Base-by-base conservation (phyloP, 2,888 invertebrate species). In the Macaria notata region DNA sequence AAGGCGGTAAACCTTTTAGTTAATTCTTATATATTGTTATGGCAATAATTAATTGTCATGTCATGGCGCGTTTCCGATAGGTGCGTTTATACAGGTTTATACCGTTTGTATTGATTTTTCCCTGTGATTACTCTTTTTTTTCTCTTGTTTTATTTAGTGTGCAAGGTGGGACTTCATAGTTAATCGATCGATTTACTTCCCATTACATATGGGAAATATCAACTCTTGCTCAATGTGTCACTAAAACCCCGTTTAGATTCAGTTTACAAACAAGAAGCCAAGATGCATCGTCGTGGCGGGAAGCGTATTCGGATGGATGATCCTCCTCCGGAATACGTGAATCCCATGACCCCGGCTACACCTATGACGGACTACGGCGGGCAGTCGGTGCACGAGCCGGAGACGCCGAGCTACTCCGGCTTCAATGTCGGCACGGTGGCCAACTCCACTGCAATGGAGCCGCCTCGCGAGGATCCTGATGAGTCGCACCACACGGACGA, bases 261-360 rank as follows among this genome's bases (percentile, higher is more conserved):
- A 41, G 33, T 36, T 36, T 3, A 8, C 9, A 41, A 41, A n/a
- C 41, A 9, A 44, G n/a, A 36, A 44, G 36, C 29, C 70, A 92
- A 86, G 73, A 96, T 97, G 96, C 96, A 96, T 84, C 94, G 97
- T 64, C 84, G 91, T 71, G 97, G 97, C 76, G 97, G 97, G 69
- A 98, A 97, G 92, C 93, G 97, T 68, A 97, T 97, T 78, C 95
- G 97, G 63, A 97, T 98, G 96, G 97, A 97, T 86, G 97, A 97
- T 84, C 96, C 96, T 59, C 96, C 97, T 50, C 96, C 96, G 59
- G 97, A 97, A 78, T 97, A 96, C 80, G 96, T 96, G 41, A 95
- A 95, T 67, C 94, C 95, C 0, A 86, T 88, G 84, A 90, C 91
- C 33, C 90, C 90, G 45, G 88, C 90, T 4, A 90, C 90, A 44